phyloP scores from a whole-genome alignment of 2,113 vertebrate genomes.

The Ochotona princeps region DNA sequence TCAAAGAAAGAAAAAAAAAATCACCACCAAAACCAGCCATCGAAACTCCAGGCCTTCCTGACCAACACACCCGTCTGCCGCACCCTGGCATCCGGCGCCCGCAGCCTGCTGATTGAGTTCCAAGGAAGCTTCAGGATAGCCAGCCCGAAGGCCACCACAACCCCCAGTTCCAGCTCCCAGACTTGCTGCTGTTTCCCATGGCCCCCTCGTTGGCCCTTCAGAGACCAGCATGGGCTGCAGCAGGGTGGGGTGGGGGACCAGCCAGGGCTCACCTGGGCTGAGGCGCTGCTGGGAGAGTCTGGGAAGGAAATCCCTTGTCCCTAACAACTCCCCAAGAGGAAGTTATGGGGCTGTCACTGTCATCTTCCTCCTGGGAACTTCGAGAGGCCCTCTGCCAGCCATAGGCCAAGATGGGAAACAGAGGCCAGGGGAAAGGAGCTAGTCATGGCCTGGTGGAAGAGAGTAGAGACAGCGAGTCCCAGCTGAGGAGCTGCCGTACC shows the following conservation, averaged over 20 bases:
- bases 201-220: neutral
- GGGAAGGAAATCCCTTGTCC: neutral
- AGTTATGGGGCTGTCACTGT: neutral
- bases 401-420: neutral
- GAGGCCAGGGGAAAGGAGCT: neutral
- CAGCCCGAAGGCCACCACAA: neutral
- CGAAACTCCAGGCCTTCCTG: constrained; percentile 12
- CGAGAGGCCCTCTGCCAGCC: neutral
- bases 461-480: neutral
- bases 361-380: neutral
- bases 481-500: neutral
- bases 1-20: neutral
- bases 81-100: neutral
- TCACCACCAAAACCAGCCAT: constrained; percentile 36
- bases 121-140: neutral
- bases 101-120: neutral
- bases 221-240: neutral
- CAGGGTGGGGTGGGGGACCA: neutral
- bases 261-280: neutral
- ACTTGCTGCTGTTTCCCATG: neutral
- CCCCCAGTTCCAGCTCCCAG: neutral
- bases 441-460: neutral
- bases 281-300: neutral
- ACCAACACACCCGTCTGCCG: neutral
- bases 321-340: neutral